phyloP scores from a whole-genome alignment of 2,797 vertebrate species.

The Siniperca obscura region DNA sequence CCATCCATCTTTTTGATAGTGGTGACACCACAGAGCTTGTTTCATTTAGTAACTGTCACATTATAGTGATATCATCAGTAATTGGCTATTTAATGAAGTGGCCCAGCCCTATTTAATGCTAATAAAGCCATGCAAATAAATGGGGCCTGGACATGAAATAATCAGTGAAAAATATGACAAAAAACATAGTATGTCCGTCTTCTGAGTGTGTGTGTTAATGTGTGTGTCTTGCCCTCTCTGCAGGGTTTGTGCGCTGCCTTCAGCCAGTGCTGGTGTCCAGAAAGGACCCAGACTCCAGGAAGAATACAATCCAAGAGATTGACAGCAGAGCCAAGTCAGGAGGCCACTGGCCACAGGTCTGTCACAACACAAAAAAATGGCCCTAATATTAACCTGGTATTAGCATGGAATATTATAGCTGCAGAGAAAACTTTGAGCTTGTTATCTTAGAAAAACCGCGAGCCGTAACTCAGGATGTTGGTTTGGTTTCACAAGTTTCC shows the following conservation, averaged over 20 bases:
- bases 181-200: neutral
- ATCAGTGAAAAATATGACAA: neutral
- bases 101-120: neutral
- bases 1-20: neutral
- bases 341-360: slow-evolving; percentile 96
- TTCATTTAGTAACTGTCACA: slow-evolving; percentile 10
- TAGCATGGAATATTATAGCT: neutral
- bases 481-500: slow-evolving; percentile 23
- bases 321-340: slow-evolving; percentile 88
- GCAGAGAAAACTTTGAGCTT: neutral
- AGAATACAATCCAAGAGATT: slow-evolving; percentile 94
- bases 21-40: neutral
- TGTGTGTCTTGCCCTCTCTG: slow-evolving; percentile 1
- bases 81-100: neutral
- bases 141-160: neutral
- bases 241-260: slow-evolving; percentile 91
- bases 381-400: neutral
- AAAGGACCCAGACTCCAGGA: slow-evolving; percentile 93
- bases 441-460: neutral
- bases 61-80: neutral
- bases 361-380: slow-evolving; percentile 13
- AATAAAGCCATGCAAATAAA: neutral
- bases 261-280: slow-evolving; percentile 96
- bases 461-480: neutral
- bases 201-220: neutral